Evolutionary conservation across 2,888 invertebrate species (phyloP).

Genomic region (Sesamia inferens): DNA sequence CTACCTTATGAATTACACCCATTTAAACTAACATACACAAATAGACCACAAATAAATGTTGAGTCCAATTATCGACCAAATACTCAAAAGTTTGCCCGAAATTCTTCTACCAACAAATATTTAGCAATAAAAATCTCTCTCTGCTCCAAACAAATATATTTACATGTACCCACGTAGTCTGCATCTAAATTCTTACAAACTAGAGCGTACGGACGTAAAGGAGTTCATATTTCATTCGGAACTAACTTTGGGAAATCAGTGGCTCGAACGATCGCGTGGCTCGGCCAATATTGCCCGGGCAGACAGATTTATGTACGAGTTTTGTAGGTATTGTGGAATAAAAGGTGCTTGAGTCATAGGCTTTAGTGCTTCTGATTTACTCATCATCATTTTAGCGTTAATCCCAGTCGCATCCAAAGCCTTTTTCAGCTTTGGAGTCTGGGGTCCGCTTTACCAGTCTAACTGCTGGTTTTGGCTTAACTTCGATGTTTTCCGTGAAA

Average conservation of each 20-base stretch:
- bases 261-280: constrained; percentile 49
- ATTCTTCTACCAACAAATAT: background rate
- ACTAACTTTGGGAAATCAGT: constrained; percentile 60
- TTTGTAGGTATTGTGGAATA: background rate
- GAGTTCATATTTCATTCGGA: constrained; percentile 60
- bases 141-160: constrained; percentile 28
- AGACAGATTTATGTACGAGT: constrained; percentile 40
- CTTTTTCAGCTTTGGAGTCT: no score
- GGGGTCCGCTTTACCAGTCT: no score
- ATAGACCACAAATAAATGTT: background rate
- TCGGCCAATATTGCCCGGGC: constrained; percentile 59
- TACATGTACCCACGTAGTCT: constrained; percentile 5
- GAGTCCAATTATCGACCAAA: background rate
- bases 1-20: no score
- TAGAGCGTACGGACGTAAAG: constrained; percentile 35
- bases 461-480: no score
- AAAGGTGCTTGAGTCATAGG: background rate
- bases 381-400: no score
- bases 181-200: constrained; percentile 42
- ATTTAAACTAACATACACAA: no score
- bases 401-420: no score
- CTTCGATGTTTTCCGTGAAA: no score
- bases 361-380: background rate
- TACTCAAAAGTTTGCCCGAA: background rate
- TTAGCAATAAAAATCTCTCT: constrained; percentile 5